These are phyloP conservation scores for Brassicogethes aeneus DNA, from an alignment of 2,888 invertebrate genomes.

Conservation along the genomic window DNA sequence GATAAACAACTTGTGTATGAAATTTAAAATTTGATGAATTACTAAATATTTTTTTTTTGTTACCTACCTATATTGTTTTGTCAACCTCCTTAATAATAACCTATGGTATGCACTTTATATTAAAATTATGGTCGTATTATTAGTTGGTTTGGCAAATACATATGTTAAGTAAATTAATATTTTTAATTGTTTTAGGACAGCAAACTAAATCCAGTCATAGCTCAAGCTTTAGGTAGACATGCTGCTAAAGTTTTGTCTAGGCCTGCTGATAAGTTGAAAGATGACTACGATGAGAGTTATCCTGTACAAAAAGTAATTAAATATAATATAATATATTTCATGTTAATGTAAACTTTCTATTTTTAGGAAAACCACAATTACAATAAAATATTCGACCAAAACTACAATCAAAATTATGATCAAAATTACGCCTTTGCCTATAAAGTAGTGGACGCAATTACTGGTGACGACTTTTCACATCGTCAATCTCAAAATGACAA, in stretches of 20 bases:
- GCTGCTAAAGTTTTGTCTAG: slow-evolving; percentile 30
- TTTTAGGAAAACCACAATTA: slow-evolving; percentile 1
- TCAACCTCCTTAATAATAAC: no score
- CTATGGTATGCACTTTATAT: no score
- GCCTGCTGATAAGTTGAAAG: slow-evolving; percentile 20
- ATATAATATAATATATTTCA: slow-evolving; percentile 12
- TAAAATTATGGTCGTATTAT: no score
- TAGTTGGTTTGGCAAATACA: no score
- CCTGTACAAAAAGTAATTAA: slow-evolving; percentile 13
- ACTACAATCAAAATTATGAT: no score
- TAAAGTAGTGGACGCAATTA: slow-evolving; percentile 50
- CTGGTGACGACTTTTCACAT: slow-evolving; percentile 62
- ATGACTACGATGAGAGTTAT: slow-evolving; percentile 9
- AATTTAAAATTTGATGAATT: no score
- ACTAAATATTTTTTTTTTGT: no score
- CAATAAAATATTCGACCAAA: no score
- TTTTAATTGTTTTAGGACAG: slow-evolving; percentile 25
- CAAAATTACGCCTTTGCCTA: slow-evolving; percentile 59
- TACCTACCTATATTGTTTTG: no score
- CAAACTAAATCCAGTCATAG: slow-evolving; percentile 25
- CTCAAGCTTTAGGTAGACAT: slow-evolving; percentile 29
- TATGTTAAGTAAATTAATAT: no score
- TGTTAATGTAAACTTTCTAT: not conserved
- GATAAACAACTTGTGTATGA: no score
- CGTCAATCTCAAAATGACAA: slow-evolving; percentile 52